phyloP scores from a whole-genome alignment of 2,797 vertebrate species.

The Acropternis orthonyx region DNA sequence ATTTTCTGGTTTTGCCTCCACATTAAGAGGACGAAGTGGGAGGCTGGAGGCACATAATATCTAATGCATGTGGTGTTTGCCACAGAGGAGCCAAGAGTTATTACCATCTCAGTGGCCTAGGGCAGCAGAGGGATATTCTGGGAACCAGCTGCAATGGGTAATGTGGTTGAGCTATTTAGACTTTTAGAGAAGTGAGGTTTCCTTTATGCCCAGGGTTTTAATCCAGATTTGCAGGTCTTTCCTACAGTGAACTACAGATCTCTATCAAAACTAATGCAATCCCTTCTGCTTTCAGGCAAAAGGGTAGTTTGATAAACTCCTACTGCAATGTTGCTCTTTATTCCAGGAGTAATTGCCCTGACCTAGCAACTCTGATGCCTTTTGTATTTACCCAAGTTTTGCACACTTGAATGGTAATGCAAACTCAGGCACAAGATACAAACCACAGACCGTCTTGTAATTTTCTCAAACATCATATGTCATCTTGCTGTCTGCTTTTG shows the following conservation, averaged over 20 bases:
- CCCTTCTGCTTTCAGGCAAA: neutral
- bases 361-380: neutral
- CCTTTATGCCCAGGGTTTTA: neutral
- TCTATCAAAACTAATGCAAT: neutral
- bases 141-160: neutral
- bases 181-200: neutral
- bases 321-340: neutral
- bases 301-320: neutral
- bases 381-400: slow-evolving; percentile 2
- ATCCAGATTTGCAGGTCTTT: neutral
- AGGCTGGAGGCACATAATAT: neutral
- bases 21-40: neutral
- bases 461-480: neutral
- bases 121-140: neutral
- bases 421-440: neutral
- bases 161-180: neutral
- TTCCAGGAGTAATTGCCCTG: neutral
- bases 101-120: neutral
- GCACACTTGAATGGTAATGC: neutral
- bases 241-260: neutral
- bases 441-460: neutral
- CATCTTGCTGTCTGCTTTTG: neutral
- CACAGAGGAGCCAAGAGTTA: neutral
- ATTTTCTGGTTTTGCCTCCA: neutral
- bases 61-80: neutral